Evolutionary conservation across 2,888 invertebrate genomes (phyloP).

Genomic region (Spodoptera littoralis): DNA sequence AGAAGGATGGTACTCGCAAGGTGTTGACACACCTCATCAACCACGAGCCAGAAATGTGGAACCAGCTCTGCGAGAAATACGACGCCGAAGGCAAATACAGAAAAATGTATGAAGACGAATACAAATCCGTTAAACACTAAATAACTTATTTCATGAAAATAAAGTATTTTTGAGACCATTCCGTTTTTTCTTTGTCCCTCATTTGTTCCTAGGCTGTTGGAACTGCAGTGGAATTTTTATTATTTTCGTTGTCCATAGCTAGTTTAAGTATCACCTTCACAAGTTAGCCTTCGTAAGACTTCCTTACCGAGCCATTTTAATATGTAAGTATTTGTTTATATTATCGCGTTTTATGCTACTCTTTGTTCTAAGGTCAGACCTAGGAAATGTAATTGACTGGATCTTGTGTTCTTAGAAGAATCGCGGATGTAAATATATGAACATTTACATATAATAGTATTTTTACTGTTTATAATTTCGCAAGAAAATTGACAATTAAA

Average conservation of each 20-base stretch:
- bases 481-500: too few relatives aligned
- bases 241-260: constrained; percentile 12
- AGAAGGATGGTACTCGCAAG: constrained; percentile 63
- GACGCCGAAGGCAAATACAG: constrained; percentile 66
- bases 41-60: constrained; percentile 70
- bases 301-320: constrained; percentile 12
- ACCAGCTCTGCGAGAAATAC: constrained; percentile 67
- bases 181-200: constrained; percentile 4
- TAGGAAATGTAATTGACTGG: constrained; percentile 12
- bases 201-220: neutral
- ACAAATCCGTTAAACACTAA: constrained; percentile 34
- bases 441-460: neutral
- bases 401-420: neutral
- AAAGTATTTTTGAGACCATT: constrained; percentile 21
- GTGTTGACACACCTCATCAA: constrained; percentile 78
- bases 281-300: constrained; percentile 31
- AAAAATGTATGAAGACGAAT: constrained; percentile 68
- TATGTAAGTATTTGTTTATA: constrained; percentile 13
- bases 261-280: constrained; percentile 20
- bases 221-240: neutral
- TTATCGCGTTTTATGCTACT: constrained; percentile 1
- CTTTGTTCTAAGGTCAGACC: constrained; percentile 4
- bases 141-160: constrained; percentile 6
- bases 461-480: too few relatives aligned
- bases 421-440: neutral